Percentiles rank a stretch among this genome's conserved stretches.
These are phyloP conservation scores for Conomelus anceps DNA, from an alignment of 2,888 invertebrate species.

Conservation along the genomic window DNA sequence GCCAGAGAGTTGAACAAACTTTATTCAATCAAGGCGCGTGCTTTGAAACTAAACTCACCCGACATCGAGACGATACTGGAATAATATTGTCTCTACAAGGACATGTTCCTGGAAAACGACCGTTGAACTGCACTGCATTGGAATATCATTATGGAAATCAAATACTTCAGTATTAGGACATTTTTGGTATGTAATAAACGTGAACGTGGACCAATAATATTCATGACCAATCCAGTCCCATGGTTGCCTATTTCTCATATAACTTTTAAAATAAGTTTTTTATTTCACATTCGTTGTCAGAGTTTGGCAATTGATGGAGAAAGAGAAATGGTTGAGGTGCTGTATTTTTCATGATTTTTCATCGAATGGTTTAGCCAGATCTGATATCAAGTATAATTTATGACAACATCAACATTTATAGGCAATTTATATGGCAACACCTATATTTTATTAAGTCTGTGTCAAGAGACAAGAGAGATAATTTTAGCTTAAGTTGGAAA, in stretches of 20 bases:
- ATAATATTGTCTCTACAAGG: not conserved
- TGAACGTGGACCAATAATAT: not conserved
- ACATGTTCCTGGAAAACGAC: not conserved
- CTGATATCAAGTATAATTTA: no score
- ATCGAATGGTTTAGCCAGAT: not conserved
- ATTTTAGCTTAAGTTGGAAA: no score
- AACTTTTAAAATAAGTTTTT: not conserved
- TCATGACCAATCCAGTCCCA: not conserved
- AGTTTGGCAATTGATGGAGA: not conserved
- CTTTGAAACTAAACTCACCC: not conserved
- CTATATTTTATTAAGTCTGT: no score
- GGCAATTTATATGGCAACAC: no score
- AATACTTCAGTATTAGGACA: not conserved
- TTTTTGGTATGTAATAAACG: not conserved
- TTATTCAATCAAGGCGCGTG: not conserved
- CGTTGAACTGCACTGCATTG: not conserved
- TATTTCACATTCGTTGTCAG: not conserved
- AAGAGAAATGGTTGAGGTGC: not conserved
- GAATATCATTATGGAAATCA: not conserved
- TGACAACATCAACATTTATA: no score
- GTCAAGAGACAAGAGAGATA: no score
- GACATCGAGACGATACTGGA: not conserved
- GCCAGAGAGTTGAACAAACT: not conserved
- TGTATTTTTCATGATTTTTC: not conserved
- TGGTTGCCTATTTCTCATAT: not conserved